Evolutionary conservation across 2,797 vertebrate species (phyloP).

Genomic region (Falco concolor): DNA sequence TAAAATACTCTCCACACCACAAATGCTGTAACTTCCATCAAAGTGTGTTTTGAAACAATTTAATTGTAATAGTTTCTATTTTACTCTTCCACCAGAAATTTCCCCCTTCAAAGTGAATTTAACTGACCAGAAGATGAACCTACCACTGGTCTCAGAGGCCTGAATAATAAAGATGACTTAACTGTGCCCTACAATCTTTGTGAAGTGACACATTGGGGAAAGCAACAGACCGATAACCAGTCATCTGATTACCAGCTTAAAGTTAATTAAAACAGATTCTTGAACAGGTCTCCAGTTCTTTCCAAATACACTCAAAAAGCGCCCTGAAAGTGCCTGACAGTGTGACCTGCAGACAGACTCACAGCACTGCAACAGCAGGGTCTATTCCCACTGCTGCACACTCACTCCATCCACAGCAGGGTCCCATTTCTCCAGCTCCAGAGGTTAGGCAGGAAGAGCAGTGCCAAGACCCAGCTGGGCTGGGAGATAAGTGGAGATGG

Average conservation of each 20-base stretch:
- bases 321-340: not conserved
- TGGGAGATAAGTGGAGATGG: not conserved
- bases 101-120: not conserved
- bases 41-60: not conserved
- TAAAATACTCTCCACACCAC: not conserved
- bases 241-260: not conserved
- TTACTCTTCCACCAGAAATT: not conserved
- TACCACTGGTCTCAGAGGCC: not conserved
- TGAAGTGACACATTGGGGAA: not conserved
- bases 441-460: not conserved
- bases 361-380: not conserved
- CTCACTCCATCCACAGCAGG: not conserved
- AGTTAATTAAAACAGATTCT: not conserved
- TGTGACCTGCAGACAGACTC: not conserved
- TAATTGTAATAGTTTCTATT: not conserved
- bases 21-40: not conserved
- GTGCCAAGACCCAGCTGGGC: not conserved
- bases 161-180: not conserved
- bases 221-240: not conserved
- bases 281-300: not conserved
- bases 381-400: not conserved
- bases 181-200: not conserved
- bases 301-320: not conserved
- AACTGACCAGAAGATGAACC: not conserved
- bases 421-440: not conserved